Base-by-base conservation (phyloP, 2,888 invertebrate species). In the Tenthredo distinguenda region DNA sequence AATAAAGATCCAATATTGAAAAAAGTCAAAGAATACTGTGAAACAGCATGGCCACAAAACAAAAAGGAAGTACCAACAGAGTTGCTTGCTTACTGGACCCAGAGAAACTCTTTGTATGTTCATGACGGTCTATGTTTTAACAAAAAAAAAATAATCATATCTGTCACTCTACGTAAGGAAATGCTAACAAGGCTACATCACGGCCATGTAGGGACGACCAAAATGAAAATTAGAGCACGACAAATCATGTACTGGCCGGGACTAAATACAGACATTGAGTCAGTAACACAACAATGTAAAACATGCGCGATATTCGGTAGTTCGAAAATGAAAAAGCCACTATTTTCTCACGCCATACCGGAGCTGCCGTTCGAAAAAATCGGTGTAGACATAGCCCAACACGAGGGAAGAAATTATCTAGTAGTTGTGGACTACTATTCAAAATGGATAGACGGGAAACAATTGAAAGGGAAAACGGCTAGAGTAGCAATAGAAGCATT, bases 371-470 rank as follows among this genome's bases (percentile, higher is more conserved):
- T 81, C 68, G 85, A 85, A 62, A 76, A 76, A 86, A 55, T 86
- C 4, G 58, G 62, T 18, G 79, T 65, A 0, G 84, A 86, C 47
- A 26, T 86, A 21, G 34, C 55, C 18, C 50, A 84, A 2, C 43
- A 58, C 43, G 83, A 40, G 15, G 84, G 86, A 6, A 47, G 40
- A 34, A 58, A 84, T 18, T 84, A 84, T 68, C 4, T 87, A 31
- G 86, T 81, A 6, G 6, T 87, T 9, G 65, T 85, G 7, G 87
- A 87, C 55, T 85, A 87, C 47, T 84, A 62, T 37, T 86, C 86
- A 1, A 84, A 84, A 62, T 86, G 84, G 85, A 77, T 85, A 40
- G 85, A 86, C 55, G 47, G 81, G 9, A 47, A 34, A n/a, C 43
- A 65, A 9, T 34, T 85, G 7, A 84, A 34, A 21, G 21, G 40